phyloP scores from a whole-genome alignment of 2,888 invertebrate genomes.

The Microctonus aethiopoides region DNA sequence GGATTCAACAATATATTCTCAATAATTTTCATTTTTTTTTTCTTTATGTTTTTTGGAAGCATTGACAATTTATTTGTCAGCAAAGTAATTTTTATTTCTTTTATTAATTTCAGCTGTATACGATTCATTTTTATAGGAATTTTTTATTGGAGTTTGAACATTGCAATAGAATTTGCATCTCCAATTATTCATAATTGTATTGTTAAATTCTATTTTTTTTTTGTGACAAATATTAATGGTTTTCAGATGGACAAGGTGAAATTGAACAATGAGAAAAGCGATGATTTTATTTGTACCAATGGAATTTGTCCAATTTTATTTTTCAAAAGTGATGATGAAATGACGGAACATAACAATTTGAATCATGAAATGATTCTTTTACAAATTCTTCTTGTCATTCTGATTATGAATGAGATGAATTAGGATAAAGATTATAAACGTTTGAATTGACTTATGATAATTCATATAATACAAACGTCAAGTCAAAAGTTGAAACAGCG shows the following conservation, averaged over 20 bases:
- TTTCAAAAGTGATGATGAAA: not conserved
- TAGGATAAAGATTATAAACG: not conserved
- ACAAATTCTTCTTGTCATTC: not conserved
- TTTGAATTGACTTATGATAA: not conserved
- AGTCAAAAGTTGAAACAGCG: not conserved
- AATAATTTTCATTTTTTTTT: slow-evolving; percentile 23
- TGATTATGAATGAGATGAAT: not conserved
- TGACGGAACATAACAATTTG: not conserved
- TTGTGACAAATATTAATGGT: too few species aligned
- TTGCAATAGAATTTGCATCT: too few species aligned
- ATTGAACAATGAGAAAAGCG: not conserved
- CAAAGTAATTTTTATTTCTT: not conserved
- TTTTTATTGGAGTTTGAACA: too few species aligned
- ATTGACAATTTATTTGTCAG: slow-evolving; percentile 38
- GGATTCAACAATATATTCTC: slow-evolving; percentile 35
- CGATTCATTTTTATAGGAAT: not conserved
- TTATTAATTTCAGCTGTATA: not conserved
- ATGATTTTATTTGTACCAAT: not conserved
- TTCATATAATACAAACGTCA: not conserved
- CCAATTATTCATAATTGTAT: too few species aligned
- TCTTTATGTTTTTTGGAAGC: slow-evolving; percentile 42
- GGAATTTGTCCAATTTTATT: not conserved
- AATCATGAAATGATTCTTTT: not conserved
- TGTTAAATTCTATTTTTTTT: too few species aligned
- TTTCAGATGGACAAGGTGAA: not conserved